Base-by-base conservation (phyloP, 2,113 vertebrate genomes). In the Oreochromis spilurus region DNA sequence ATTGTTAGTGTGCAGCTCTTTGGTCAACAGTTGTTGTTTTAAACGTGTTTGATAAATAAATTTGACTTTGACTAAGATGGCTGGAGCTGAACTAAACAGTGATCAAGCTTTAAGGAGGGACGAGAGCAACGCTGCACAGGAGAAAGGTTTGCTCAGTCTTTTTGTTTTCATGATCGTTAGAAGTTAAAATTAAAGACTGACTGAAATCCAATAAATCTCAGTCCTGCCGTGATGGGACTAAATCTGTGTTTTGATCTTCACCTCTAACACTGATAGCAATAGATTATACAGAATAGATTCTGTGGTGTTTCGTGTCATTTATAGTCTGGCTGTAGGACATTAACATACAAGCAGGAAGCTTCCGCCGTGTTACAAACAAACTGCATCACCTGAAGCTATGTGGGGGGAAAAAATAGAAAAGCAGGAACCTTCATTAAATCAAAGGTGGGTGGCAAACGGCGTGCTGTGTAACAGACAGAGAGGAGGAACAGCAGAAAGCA, bases 371-470 rank as follows among this genome's bases (percentile, higher is more conserved):
- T 75, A 4, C 70, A 48, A 72, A 75, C 67, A 48, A 77, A 50
- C 43, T 31, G 40, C 70, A 75, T 72, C 40, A 45, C 67, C 67
- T 72, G 40, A 72, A 45, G 67, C 21, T 0, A 29, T 6, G 40
- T 43, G 67, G 67, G 67, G 50, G 38, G n/a, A n/a, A 2, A 43
- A 24, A 67, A 26, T 26, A 17, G 40, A 45, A 75, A 75, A 75
- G 43, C 43, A 50, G 70, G 17, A 75, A 50, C 70, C 70, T 75
- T 77, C 70, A 77, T 50, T 50, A 77, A 77, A 77, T 48, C 43
- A 31, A 50, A 50, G 70, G 70, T 50, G 70, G 70, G 70, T 50
- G 70, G 70, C 16, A 50, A 75, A 75, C 70, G 8, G 70, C 70
- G 9, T 75, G 70, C 70, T 75, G 70, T 75, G 70, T 1, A 31